These are phyloP conservation scores for Tetragnatha montana DNA, from an alignment of 2,888 invertebrate genomes.

Conservation along the genomic window DNA sequence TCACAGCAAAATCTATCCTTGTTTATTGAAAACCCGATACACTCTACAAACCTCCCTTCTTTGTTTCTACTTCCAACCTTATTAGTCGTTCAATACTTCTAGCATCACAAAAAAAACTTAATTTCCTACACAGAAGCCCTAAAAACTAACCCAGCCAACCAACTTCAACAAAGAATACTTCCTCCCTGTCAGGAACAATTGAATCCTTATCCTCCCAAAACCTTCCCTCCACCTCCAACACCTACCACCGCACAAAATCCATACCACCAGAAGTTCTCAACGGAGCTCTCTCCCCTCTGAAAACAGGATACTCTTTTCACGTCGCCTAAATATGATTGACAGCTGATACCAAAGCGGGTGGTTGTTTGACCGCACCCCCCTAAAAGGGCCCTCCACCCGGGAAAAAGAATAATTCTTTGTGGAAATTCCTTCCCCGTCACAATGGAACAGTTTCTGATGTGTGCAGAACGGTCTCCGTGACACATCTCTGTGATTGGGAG, in stretches of 20 bases:
- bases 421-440: slow-evolving; percentile 22
- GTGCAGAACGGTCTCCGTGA: slow-evolving; percentile 59
- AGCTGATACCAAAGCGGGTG: slow-evolving; percentile 26
- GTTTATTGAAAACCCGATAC: no score
- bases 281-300: slow-evolving; percentile 5
- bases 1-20: no score
- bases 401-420: slow-evolving; percentile 13
- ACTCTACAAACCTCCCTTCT: no score
- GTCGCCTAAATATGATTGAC: slow-evolving; percentile 48
- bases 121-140: no score
- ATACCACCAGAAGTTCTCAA: neutral
- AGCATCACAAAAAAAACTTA: no score
- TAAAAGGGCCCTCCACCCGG: neutral
- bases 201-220: neutral
- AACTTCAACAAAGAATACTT: neutral
- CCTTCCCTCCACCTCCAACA: neutral
- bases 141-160: no score
- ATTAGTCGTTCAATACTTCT: no score
- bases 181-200: neutral
- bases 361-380: slow-evolving; percentile 47
- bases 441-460: slow-evolving; percentile 15
- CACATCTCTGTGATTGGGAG: slow-evolving; percentile 57
- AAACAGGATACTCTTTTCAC: slow-evolving; percentile 22
- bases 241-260: neutral
- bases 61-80: no score